A percentile compares a stretch with the other conserved stretches of the same genome.
phyloP scores from a whole-genome alignment of 2,113 vertebrate species.

The Sylvilagus bachmani region DNA sequence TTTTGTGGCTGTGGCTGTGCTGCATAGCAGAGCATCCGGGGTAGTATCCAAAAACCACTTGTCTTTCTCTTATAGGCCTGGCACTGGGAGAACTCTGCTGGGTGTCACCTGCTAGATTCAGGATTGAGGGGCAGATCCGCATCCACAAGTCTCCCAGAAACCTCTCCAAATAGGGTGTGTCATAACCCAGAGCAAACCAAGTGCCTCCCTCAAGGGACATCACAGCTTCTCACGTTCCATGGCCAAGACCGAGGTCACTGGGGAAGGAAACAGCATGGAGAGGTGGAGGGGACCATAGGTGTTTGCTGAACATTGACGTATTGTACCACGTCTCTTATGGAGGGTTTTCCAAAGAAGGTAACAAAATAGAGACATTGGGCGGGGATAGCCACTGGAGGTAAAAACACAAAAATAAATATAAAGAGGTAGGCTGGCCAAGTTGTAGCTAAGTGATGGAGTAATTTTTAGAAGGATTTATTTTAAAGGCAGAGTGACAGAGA shows the following conservation, averaged over 20 bases:
- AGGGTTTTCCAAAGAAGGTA: not conserved
- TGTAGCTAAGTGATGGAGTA: too few relatives aligned
- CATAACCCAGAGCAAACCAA: not conserved
- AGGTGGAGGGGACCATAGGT: not conserved
- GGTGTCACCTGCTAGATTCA: not conserved
- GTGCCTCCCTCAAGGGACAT: rapidly evolving
- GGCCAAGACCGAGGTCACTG: not conserved
- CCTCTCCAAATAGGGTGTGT: not conserved
- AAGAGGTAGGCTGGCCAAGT: not conserved
- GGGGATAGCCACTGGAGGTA: not conserved
- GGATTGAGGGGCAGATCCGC: not conserved
- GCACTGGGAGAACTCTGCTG: not conserved
- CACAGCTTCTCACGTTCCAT: not conserved
- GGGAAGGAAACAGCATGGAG: not conserved
- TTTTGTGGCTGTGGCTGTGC: too few relatives aligned
- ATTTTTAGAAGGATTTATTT: not conserved
- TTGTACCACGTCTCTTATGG: not conserved
- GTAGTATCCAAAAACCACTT: not conserved
- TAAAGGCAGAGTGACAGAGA: too few relatives aligned
- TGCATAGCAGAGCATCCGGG: not conserved
- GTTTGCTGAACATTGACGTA: not conserved
- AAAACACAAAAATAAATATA: not conserved
- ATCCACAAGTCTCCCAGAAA: not conserved
- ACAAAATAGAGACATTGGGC: not conserved
- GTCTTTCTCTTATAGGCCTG: not conserved